Evolutionary conservation across 2,888 invertebrate genomes (phyloP).

Genomic region (Melanargia galathea): DNA sequence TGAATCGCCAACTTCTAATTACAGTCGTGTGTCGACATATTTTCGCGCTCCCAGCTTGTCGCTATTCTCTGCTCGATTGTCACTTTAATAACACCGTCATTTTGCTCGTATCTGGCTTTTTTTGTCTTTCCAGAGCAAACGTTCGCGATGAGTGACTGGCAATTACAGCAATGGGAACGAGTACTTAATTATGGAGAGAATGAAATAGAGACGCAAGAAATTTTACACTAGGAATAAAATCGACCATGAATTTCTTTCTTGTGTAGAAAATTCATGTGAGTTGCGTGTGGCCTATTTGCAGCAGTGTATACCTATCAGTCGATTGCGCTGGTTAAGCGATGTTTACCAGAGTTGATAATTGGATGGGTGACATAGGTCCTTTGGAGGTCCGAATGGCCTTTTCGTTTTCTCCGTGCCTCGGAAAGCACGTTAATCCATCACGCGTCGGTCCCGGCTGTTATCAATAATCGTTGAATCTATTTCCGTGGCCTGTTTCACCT

Average conservation of each 20-base stretch:
- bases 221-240: background rate
- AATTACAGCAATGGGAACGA: background rate
- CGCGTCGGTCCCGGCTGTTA: too few relatives aligned
- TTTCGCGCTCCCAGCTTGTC: constrained; percentile 31
- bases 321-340: too few relatives aligned
- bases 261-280: background rate
- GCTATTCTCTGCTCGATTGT: constrained; percentile 32
- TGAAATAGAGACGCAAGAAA: background rate
- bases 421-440: too few relatives aligned
- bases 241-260: background rate
- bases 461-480: too few relatives aligned
- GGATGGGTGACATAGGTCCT: too few relatives aligned
- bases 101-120: constrained; percentile 25
- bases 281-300: too few relatives aligned
- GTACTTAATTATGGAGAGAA: constrained; percentile 5
- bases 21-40: constrained; percentile 42
- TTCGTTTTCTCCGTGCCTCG: too few relatives aligned
- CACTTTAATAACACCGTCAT: constrained; percentile 25
- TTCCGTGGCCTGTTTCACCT: too few relatives aligned
- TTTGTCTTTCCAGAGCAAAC: background rate
- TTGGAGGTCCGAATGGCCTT: too few relatives aligned
- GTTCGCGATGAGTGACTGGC: constrained; percentile 9
- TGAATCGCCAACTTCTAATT: constrained; percentile 43
- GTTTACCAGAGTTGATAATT: too few relatives aligned
- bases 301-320: too few relatives aligned